phyloP scores from a whole-genome alignment of 2,888 invertebrate genomes.

The Sycophila texana region DNA sequence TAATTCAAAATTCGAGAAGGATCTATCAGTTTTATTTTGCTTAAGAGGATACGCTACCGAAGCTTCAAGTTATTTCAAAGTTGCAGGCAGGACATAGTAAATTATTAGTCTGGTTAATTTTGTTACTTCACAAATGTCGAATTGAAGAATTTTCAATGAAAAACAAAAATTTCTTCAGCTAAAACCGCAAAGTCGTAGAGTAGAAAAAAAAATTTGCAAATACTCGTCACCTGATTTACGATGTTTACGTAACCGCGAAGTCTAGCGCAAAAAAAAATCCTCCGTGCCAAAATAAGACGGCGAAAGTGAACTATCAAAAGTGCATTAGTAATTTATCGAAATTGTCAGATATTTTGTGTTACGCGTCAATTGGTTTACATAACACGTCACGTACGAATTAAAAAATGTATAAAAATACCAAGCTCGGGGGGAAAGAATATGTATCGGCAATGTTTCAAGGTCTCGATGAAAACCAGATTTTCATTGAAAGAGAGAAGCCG shows the following conservation, averaged over 20 bases:
- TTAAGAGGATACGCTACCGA: no score
- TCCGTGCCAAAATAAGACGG: not conserved
- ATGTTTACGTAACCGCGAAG: conserved; percentile 29
- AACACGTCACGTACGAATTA: conserved; percentile 6
- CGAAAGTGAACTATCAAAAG: conserved; percentile 18
- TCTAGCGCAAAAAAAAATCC: conserved; percentile 23
- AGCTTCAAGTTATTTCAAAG: no score
- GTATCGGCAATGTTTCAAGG: conserved; percentile 28
- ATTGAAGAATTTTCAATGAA: not conserved
- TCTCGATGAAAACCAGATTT: conserved; percentile 51
- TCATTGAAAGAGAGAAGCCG: conserved; percentile 34
- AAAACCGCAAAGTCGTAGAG: not conserved
- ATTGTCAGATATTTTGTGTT: conserved; percentile 13
- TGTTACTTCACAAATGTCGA: no score
- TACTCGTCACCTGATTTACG: conserved; percentile 32
- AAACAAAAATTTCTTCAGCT: no score
- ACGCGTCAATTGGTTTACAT: conserved; percentile 31
- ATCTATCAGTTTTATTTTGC: no score
- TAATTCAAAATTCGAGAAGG: no score
- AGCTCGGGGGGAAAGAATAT: not conserved
- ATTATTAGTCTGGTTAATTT: no score
- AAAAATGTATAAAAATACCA: not conserved
- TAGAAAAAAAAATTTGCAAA: conserved; percentile 10
- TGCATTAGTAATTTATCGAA: conserved; percentile 30
- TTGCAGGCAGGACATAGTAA: no score